A percentile compares a stretch with the other conserved stretches of the same genome.
phyloP scores from a whole-genome alignment of 2,113 vertebrate species.

The Acrocephalus arundinaceus region DNA sequence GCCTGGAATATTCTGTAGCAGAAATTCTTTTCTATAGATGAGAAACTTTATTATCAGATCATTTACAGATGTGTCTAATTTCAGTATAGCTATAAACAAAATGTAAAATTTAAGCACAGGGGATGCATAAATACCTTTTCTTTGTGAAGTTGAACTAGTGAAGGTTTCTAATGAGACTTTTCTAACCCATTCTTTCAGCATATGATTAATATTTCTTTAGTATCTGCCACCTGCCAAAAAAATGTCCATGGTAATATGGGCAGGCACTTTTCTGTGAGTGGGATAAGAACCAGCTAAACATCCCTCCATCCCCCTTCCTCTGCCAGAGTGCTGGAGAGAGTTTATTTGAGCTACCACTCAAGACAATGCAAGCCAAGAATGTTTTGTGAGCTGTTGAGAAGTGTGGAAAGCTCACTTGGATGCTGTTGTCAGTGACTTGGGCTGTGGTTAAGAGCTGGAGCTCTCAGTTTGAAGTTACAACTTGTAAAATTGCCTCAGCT shows the following conservation, averaged over 20 bases:
- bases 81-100: not conserved
- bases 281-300: not conserved
- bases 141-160: not conserved
- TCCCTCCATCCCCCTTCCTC: not conserved
- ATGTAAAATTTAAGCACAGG: not conserved
- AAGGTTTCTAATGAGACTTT: not conserved
- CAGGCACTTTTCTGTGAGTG: not conserved
- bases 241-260: not conserved
- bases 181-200: not conserved
- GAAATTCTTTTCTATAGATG: not conserved
- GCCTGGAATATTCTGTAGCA: not conserved
- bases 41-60: not conserved
- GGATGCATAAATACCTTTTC: not conserved
- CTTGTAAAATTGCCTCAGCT: not conserved
- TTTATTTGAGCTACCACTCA: not conserved
- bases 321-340: not conserved
- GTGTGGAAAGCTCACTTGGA: not conserved
- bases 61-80: not conserved
- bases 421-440: no score
- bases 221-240: not conserved
- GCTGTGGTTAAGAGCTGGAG: not conserved
- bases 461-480: not conserved
- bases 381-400: not conserved
- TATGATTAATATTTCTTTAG: not conserved
- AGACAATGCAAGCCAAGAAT: fast-evolving